Conservation (phyloP, 2,797 vertebrate species). For the Eulemur albifrons region DNA sequence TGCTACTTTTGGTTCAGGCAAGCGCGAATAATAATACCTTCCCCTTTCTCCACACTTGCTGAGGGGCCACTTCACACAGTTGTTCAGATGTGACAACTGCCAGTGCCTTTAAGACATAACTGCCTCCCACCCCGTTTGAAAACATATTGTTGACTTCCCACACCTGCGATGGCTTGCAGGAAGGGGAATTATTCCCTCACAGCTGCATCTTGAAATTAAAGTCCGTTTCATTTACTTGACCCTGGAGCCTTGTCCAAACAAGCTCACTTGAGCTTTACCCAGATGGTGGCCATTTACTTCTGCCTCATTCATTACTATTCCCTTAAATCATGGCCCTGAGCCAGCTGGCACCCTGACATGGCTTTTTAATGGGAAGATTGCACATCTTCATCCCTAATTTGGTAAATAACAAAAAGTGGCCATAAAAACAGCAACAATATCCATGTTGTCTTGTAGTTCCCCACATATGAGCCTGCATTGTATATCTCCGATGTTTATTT, state of each 20-base stretch:
- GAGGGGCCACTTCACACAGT: background rate
- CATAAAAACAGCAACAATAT: conserved; percentile 23
- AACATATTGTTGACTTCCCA: conserved; percentile 57
- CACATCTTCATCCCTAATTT: conserved; percentile 64
- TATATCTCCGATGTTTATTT: background rate
- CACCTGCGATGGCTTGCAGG: conserved; percentile 63
- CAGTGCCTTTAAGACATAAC: background rate
- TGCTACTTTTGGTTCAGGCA: background rate
- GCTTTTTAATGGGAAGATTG: conserved; percentile 63
- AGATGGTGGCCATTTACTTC: conserved; percentile 91
- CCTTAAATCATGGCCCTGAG: conserved; percentile 75
- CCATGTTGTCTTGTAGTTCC: background rate
- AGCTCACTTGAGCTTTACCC: conserved; percentile 84
- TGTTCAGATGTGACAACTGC: conserved; percentile 17
- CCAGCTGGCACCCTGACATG: conserved; percentile 79
- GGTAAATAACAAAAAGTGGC: conserved; percentile 63
- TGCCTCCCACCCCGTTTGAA: conserved; percentile 1
- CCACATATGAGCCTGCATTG: background rate
- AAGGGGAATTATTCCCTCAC: conserved; percentile 36
- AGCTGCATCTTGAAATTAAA: conserved; percentile 81
- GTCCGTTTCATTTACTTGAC: conserved; percentile 82
- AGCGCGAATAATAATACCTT: conserved; percentile 2
- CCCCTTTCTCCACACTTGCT: conserved; percentile 8
- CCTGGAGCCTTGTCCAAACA: conserved; percentile 85
- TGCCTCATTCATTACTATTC: conserved; percentile 85